Base-by-base conservation (phyloP, 2,888 invertebrate genomes). In the Asteroscopus sphinx region DNA sequence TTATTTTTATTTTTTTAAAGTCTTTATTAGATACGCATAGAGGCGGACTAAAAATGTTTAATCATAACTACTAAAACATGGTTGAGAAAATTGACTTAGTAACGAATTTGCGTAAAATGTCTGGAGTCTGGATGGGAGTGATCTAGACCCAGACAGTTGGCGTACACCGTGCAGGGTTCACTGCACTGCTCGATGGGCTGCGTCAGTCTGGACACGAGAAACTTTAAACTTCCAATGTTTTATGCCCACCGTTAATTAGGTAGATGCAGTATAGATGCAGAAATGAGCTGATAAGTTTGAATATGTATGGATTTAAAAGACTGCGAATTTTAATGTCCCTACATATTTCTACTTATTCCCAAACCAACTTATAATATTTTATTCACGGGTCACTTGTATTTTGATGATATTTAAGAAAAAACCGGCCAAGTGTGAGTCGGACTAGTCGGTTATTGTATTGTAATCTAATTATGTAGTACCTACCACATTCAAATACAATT, bases 111-210 rank as follows among this genome's bases (percentile, higher is more conserved):
- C 66, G 57, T 76, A 68, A 72, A 68, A 65, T 65, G 81, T 78
- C 78, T 78, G 56, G 66, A 71, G 78, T 79, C 76, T 80, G 60
- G 76, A 54, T 63, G 66, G 64, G 64, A 71, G 64, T 76, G 68
- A 75, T 76, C 73, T 78, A 79, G 84, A 75, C 62, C 67, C 76
- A 81, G 82, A 81, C 81, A 66, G 69, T 47, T 59, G 72, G 64
- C 70, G 67, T 48, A 65, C 54, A 59, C 62, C 47, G 70, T 61
- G 39, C 47, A 49, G 71, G 67, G 82, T 82, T 83, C 83, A 84
- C 68, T 83, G 83, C 80, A 81, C 83, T 54, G 39, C 37, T 49
- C 73, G 58, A 67, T 78, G 69, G 64, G 52, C 69, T 70, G 54
- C 74, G 68, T 66, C 76, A 64, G 68, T 69, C 76, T 76, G 76